These are phyloP conservation scores for Bujurquina vittata DNA, from an alignment of 2,113 vertebrate genomes.

Conservation along the genomic window DNA sequence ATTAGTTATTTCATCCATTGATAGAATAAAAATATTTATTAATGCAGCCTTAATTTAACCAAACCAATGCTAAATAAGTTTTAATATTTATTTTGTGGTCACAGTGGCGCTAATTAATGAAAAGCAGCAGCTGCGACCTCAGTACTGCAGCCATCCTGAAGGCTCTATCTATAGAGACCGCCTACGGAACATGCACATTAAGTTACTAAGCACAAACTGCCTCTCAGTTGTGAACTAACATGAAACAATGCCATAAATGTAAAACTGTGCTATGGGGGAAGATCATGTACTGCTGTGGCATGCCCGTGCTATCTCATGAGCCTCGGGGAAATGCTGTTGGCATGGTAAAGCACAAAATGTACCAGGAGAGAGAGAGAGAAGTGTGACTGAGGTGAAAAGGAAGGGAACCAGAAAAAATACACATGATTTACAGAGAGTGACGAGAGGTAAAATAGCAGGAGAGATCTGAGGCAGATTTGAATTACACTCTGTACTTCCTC, in stretches of 20 bases:
- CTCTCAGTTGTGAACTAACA: conserved; percentile 34
- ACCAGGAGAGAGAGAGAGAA: conserved; percentile 22
- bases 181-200: not conserved
- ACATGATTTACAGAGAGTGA: conserved; percentile 6
- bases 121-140: conserved; percentile 34
- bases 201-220: conserved; percentile 21
- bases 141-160: not conserved
- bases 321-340: conserved; percentile 46
- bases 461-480: not conserved
- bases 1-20: not conserved
- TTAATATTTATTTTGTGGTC: not conserved
- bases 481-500: not conserved
- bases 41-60: not conserved
- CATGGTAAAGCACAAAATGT: conserved; percentile 55
- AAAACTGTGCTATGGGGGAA: conserved; percentile 14
- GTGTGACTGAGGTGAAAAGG: conserved; percentile 11
- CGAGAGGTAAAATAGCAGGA: not conserved
- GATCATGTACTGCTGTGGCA: conserved; percentile 42
- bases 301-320: conserved; percentile 34
- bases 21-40: not conserved
- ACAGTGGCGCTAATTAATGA: not conserved
- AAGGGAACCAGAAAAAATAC: not conserved
- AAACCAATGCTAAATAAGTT: not conserved
- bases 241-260: conserved; percentile 30
- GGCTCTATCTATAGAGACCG: conserved; percentile 40